Conservation (phyloP, 2,888 invertebrate species). For the Cephus pygmeus region DNA sequence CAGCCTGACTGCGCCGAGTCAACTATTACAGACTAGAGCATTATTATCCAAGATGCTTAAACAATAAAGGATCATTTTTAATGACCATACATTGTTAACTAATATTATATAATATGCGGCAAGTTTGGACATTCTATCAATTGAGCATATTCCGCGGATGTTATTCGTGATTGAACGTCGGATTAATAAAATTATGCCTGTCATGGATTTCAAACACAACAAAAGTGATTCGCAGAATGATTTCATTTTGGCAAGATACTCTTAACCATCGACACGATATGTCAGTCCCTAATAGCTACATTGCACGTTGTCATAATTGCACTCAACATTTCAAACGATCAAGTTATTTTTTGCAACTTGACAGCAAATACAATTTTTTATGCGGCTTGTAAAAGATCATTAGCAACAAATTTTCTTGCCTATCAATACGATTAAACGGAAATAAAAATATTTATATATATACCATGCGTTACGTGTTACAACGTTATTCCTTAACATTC, state of each 20-base stretch:
- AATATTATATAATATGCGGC: neutral
- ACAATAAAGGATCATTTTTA: neutral
- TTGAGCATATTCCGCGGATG: neutral
- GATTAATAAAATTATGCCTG: neutral
- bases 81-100: neutral
- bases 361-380: neutral
- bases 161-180: neutral
- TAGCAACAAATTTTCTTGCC: neutral
- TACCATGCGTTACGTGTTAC: neutral
- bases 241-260: neutral
- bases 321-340: neutral
- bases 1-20: neutral
- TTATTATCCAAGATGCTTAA: neutral
- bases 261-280: neutral
- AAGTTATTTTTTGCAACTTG: neutral
- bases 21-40: neutral
- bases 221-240: neutral
- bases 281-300: neutral
- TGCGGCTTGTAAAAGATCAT: neutral
- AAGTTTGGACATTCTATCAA: neutral
- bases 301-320: neutral
- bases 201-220: neutral
- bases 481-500: neutral
- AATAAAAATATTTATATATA: neutral
- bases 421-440: neutral